Conservation (phyloP, 2,888 invertebrate genomes). For the Erebia palarica region DNA sequence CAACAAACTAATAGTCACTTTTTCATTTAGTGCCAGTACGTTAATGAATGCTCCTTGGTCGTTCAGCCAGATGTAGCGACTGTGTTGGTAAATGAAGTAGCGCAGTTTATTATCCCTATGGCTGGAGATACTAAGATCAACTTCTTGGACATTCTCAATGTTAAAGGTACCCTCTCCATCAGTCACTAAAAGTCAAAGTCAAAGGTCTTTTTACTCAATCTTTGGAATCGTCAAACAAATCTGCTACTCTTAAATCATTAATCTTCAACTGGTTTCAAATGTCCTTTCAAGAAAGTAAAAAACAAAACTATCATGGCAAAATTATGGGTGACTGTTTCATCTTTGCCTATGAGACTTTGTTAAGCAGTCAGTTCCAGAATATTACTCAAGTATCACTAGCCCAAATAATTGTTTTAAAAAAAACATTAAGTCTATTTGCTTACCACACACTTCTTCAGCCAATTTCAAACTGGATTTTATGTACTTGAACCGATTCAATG, state of each 20-base stretch:
- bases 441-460: constrained; percentile 82
- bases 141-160: constrained; percentile 67
- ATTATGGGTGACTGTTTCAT: too few relatives aligned
- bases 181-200: constrained; percentile 62
- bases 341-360: too few relatives aligned
- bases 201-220: too few relatives aligned
- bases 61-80: constrained; percentile 81
- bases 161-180: constrained; percentile 72
- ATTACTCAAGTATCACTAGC: too few relatives aligned
- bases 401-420: background rate
- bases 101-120: constrained; percentile 71
- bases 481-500: constrained; percentile 78
- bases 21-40: constrained; percentile 74
- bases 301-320: too few relatives aligned
- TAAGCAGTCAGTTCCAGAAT: too few relatives aligned
- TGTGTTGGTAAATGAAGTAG: constrained; percentile 81
- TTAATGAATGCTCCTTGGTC: constrained; percentile 75
- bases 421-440: constrained; percentile 43
- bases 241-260: too few relatives aligned
- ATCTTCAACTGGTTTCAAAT: too few relatives aligned
- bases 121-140: constrained; percentile 71
- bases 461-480: constrained; percentile 79
- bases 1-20: constrained; percentile 72
- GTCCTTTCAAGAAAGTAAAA: too few relatives aligned
- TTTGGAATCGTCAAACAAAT: too few relatives aligned